Percentiles rank a stretch among this genome's conserved stretches.
These are phyloP conservation scores for Ariolimax columbianus DNA, from an alignment of 2,888 invertebrate species.

Conservation along the genomic window DNA sequence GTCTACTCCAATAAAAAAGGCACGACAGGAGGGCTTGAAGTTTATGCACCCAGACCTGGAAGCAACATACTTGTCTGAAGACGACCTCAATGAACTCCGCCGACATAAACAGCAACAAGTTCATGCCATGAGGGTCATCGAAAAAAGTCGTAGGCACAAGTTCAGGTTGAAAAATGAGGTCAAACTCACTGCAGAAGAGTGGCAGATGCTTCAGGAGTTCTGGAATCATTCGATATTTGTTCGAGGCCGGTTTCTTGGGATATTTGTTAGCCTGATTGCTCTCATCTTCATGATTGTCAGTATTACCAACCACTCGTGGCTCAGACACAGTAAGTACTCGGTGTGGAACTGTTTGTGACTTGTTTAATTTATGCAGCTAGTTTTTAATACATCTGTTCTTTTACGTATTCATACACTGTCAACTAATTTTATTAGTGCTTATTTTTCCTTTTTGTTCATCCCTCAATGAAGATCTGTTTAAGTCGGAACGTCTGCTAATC, in stretches of 20 bases:
- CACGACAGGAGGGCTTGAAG: conserved; percentile 71
- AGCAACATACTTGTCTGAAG: conserved; percentile 69
- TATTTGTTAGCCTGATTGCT: conserved; percentile 69
- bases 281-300: conserved; percentile 67
- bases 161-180: conserved; percentile 58
- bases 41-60: conserved; percentile 73
- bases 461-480: too few relatives aligned
- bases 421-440: too few relatives aligned
- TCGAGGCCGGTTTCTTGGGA: conserved; percentile 69
- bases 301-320: conserved; percentile 66
- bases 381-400: too few relatives aligned
- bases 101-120: conserved; percentile 69
- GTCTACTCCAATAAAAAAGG: conserved; percentile 77
- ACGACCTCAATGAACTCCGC: conserved; percentile 70
- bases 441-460: too few relatives aligned
- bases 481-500: too few relatives aligned
- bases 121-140: conserved; percentile 68
- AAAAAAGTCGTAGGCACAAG: conserved; percentile 65
- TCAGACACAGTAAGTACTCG: conserved; percentile 58
- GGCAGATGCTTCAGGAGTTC: conserved; percentile 72
- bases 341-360: not conserved
- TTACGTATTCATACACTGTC: too few relatives aligned
- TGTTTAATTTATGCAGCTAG: not conserved
- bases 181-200: conserved; percentile 69
- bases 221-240: conserved; percentile 76